These are phyloP conservation scores for Stegodyphus dumicola DNA, from an alignment of 1,140 invertebrate genomes.

Conservation along the genomic window DNA sequence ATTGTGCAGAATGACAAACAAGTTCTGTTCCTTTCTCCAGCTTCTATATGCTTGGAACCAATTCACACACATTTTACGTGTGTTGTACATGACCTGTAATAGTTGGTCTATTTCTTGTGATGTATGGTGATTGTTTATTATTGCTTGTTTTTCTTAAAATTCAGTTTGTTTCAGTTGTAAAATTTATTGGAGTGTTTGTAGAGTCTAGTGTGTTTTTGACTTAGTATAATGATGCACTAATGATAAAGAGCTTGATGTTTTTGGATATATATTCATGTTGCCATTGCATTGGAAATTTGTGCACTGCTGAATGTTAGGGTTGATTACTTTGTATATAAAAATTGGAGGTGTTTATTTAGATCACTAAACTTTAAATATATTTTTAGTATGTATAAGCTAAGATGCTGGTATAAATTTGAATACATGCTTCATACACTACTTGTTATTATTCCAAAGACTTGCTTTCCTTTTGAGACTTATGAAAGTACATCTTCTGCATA, in stretches of 20 bases:
- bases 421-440: slow-evolving; percentile 11
- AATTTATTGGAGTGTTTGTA: slow-evolving; percentile 58
- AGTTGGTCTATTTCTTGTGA: slow-evolving; percentile 42
- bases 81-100: slow-evolving; percentile 28
- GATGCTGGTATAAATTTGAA: slow-evolving; percentile 6
- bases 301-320: slow-evolving; percentile 55
- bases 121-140: slow-evolving; percentile 36
- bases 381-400: neutral
- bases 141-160: slow-evolving; percentile 32
- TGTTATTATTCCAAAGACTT: too few species aligned
- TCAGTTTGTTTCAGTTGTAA: slow-evolving; percentile 41
- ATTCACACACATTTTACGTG: slow-evolving; percentile 34
- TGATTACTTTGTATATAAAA: slow-evolving; percentile 57
- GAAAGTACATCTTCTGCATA: too few species aligned
- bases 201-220: slow-evolving; percentile 55
- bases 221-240: slow-evolving; percentile 59
- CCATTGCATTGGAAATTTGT: slow-evolving; percentile 60
- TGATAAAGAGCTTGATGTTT: slow-evolving; percentile 61
- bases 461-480: too few species aligned
- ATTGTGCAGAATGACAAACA: slow-evolving; percentile 48
- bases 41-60: slow-evolving; percentile 39
- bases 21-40: slow-evolving; percentile 34
- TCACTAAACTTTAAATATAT: slow-evolving; percentile 39
- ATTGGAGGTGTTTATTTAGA: slow-evolving; percentile 16
- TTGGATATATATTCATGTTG: slow-evolving; percentile 61